These are phyloP conservation scores for Luscinia megarhynchos DNA, from an alignment of 2,797 vertebrate species.

Conservation along the genomic window DNA sequence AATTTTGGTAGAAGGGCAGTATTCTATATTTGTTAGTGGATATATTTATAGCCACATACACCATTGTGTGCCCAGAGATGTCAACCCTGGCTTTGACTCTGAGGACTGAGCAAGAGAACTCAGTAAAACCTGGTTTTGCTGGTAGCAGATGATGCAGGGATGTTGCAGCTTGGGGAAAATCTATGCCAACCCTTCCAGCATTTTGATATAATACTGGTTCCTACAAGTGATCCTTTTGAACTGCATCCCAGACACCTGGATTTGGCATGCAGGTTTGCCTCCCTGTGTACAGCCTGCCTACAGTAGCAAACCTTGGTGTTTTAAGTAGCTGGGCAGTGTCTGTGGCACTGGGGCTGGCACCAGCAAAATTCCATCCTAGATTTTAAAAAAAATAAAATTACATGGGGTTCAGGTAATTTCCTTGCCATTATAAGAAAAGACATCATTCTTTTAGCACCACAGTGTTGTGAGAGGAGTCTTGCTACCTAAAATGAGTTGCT, in stretches of 20 bases:
- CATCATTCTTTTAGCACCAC: fast-evolving
- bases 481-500: not conserved
- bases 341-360: not conserved
- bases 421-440: not conserved
- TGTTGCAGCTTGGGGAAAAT: not conserved
- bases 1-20: not conserved
- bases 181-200: not conserved
- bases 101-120: not conserved
- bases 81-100: not conserved
- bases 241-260: not conserved
- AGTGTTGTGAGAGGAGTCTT: not conserved
- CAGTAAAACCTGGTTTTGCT: not conserved
- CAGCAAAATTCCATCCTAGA: not conserved
- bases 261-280: not conserved
- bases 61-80: not conserved
- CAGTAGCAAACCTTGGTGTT: not conserved
- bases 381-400: not conserved
- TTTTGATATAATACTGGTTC: not conserved
- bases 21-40: not conserved
- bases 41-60: not conserved
- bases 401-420: fast-evolving
- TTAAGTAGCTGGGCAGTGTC: not conserved
- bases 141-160: fast-evolving
- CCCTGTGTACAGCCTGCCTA: fast-evolving
- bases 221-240: not conserved